Conservation (phyloP, 2,113 vertebrate species). For the Tichodroma muraria region DNA sequence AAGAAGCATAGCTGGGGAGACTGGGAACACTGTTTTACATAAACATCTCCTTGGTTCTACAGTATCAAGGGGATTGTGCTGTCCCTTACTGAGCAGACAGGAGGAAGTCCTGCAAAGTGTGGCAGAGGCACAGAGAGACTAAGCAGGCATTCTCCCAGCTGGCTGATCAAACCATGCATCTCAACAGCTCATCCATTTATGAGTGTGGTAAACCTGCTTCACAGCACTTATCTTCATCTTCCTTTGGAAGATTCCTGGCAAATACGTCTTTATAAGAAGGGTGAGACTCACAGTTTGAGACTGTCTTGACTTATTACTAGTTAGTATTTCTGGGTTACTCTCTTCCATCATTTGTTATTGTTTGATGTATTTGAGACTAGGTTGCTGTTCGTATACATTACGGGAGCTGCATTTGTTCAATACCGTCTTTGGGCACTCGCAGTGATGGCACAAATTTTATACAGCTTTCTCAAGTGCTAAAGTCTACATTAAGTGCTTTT, state of each 20-base stretch:
- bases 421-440: neutral
- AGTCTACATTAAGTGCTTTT: neutral
- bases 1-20: neutral
- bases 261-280: neutral
- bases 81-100: accelerated
- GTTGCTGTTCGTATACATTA: neutral
- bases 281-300: neutral
- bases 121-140: neutral
- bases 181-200: neutral
- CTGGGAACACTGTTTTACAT: neutral
- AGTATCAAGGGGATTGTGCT: neutral
- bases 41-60: neutral
- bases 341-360: neutral
- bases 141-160: neutral
- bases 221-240: neutral
- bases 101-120: neutral
- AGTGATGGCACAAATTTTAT: neutral
- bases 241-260: neutral
- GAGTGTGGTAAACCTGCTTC: neutral
- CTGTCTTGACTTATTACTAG: neutral
- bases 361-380: neutral
- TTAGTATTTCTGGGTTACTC: neutral
- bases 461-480: neutral
- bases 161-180: neutral
- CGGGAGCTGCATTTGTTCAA: neutral